A percentile compares a stretch with the other conserved stretches of the same genome.
These are phyloP conservation scores for Myotis findleyi DNA, from an alignment of 2,797 vertebrate species.

Conservation along the genomic window DNA sequence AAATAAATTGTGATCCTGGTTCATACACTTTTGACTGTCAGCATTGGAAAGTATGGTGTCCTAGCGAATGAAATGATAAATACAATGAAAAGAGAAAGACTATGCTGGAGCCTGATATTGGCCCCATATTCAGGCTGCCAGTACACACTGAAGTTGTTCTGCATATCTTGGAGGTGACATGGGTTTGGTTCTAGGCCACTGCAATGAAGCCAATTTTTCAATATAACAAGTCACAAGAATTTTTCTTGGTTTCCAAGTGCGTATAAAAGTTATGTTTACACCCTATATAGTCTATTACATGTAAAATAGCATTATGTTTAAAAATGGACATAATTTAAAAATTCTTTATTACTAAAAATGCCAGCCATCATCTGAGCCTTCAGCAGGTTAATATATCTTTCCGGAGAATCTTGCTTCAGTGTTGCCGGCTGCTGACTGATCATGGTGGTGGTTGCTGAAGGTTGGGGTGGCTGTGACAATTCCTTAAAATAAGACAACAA, in stretches of 20 bases:
- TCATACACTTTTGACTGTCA: background rate
- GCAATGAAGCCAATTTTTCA: background rate
- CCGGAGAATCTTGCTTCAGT: background rate
- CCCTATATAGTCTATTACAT: background rate
- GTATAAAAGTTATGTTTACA: background rate
- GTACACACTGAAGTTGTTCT: background rate
- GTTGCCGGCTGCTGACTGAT: background rate
- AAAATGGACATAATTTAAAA: background rate
- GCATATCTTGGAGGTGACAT: background rate
- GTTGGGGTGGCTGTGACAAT: background rate
- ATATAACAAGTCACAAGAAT: background rate
- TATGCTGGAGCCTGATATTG: background rate
- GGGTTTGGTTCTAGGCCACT: background rate
- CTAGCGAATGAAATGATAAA: background rate
- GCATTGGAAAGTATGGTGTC: background rate
- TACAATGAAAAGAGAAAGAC: background rate
- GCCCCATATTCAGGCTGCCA: background rate
- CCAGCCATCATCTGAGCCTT: background rate
- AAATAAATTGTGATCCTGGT: conserved; percentile 22
- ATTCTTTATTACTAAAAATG: background rate
- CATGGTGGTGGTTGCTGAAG: background rate
- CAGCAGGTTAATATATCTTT: background rate
- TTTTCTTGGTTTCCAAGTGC: background rate
- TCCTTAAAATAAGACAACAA: background rate
- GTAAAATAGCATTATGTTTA: background rate